A percentile compares a stretch with the other conserved stretches of the same genome.
These are phyloP conservation scores for Atractosteus spatula DNA, from an alignment of 2,113 vertebrate genomes.

Conservation along the genomic window DNA sequence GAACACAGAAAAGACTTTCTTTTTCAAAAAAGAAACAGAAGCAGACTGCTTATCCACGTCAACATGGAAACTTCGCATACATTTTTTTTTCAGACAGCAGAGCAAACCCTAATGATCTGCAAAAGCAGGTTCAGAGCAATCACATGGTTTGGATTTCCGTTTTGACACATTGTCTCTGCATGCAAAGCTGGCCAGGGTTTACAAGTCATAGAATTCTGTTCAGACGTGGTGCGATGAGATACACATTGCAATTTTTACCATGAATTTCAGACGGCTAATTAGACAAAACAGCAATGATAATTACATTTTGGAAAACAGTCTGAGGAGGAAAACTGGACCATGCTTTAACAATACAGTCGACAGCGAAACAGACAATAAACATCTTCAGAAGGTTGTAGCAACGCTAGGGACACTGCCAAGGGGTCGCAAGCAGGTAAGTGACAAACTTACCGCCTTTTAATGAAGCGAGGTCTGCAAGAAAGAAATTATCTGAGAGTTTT, in stretches of 20 bases:
- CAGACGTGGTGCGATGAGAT: conserved; percentile 39
- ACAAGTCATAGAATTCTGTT: conserved; percentile 36
- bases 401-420: conserved; percentile 62
- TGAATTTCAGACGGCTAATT: conserved; percentile 68
- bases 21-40: conserved; percentile 31
- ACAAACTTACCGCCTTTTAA: not conserved
- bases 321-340: conserved; percentile 42
- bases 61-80: conserved; percentile 33
- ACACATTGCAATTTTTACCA: conserved; percentile 48
- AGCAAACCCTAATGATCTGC: conserved; percentile 41
- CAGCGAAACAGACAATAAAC: conserved; percentile 47
- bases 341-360: conserved; percentile 50
- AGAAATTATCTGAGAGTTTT: no score
- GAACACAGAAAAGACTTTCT: conserved; percentile 34
- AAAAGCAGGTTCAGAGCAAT: conserved; percentile 59
- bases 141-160: conserved; percentile 75
- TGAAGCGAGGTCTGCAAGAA: no score
- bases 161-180: conserved; percentile 44
- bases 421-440: conserved; percentile 70
- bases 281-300: conserved; percentile 51
- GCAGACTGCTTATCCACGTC: conserved; percentile 15
- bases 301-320: conserved; percentile 44
- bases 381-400: conserved; percentile 51
- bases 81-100: conserved; percentile 11
- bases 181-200: conserved; percentile 34